Evolutionary conservation across 2,113 vertebrate species (phyloP).

Genomic region (Tricholaema leucomelas): DNA sequence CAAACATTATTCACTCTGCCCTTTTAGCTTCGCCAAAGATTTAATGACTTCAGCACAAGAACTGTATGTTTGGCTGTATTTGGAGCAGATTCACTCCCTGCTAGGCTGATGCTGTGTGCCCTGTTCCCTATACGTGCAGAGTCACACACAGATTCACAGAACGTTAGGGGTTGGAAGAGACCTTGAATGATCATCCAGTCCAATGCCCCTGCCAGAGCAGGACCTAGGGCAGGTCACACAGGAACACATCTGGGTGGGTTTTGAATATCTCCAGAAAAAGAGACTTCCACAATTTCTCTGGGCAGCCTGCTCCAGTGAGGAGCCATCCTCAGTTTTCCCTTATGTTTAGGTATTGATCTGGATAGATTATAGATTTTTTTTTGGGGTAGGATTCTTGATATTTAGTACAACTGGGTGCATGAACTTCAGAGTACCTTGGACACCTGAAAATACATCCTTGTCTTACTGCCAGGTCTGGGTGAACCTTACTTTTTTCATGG

Average conservation of each 20-base stretch:
- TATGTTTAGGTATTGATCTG: neutral
- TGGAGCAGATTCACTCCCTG: neutral
- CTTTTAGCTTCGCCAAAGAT: conserved; percentile 27
- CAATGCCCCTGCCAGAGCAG: too few relatives aligned
- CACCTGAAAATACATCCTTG: neutral
- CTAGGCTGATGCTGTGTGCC: neutral
- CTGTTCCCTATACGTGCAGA: neutral
- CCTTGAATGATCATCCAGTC: too few relatives aligned
- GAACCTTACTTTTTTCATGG: neutral
- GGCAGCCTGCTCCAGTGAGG: too few relatives aligned
- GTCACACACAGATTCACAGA: neutral
- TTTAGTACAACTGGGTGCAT: neutral
- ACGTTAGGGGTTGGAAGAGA: too few relatives aligned
- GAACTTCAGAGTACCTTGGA: neutral
- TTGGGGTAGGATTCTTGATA: neutral
- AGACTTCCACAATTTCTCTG: too few relatives aligned
- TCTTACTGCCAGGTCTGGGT: neutral
- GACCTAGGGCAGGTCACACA: too few relatives aligned
- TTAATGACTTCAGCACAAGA: neutral
- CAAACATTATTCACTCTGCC: conserved; percentile 31
- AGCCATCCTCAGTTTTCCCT: too few relatives aligned
- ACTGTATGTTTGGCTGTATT: neutral
- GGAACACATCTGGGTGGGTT: too few relatives aligned
- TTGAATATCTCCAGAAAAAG: too few relatives aligned
- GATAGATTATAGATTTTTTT: neutral